Conservation (phyloP, 2,888 invertebrate species). For the Xanthia icteritia region DNA sequence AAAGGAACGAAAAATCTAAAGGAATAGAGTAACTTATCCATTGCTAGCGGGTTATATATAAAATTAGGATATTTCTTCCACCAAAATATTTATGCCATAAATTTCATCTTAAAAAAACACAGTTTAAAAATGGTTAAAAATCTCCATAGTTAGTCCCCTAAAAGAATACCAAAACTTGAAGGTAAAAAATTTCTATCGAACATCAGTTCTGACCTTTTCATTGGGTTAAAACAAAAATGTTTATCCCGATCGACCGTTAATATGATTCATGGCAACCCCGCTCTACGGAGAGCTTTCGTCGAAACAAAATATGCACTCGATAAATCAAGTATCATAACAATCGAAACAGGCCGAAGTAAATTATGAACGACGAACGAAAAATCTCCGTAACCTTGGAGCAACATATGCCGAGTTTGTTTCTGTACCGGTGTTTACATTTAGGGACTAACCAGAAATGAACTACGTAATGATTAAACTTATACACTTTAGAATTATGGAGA, state of each 20-base stretch:
- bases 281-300: constrained; percentile 74
- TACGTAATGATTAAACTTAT: constrained; percentile 65
- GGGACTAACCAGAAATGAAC: constrained; percentile 67
- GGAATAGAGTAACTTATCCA: neutral
- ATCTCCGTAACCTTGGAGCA: constrained; percentile 71
- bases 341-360: constrained; percentile 74
- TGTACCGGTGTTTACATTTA: constrained; percentile 65
- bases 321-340: constrained; percentile 86
- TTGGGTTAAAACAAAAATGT: constrained; percentile 70
- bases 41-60: neutral
- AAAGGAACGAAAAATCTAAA: neutral
- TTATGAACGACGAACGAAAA: constrained; percentile 71
- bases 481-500: constrained; percentile 52
- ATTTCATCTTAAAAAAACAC: neutral
- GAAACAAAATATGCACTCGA: constrained; percentile 80
- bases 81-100: constrained; percentile 1
- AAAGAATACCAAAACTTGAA: constrained; percentile 9
- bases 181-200: constrained; percentile 65
- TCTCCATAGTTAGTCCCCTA: too few relatives aligned
- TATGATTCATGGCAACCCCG: constrained; percentile 80
- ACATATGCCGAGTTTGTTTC: constrained; percentile 67
- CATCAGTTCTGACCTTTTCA: constrained; percentile 73
- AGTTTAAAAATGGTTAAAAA: too few relatives aligned
- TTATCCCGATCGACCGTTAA: constrained; percentile 75
- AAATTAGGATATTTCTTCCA: neutral